phyloP scores from a whole-genome alignment of 1,140 invertebrate genomes.

The Mamestra configurata region DNA sequence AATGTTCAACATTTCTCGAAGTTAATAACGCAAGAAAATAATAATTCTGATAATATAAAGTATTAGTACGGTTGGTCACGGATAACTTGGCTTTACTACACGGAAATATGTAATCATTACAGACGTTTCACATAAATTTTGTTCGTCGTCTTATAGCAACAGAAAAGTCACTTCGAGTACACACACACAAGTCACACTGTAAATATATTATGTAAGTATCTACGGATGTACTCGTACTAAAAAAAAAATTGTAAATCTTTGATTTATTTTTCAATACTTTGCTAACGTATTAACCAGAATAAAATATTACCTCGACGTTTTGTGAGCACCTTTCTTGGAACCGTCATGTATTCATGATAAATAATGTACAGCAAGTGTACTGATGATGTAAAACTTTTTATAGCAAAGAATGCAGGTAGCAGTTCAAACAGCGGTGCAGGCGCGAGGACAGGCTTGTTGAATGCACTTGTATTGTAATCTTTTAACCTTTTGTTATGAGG shows the following conservation, averaged over 20 bases:
- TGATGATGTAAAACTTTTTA: not conserved
- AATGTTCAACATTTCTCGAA: not conserved
- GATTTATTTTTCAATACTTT: not conserved
- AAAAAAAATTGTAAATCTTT: no score
- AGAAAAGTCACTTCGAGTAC: no score
- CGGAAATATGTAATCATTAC: not conserved
- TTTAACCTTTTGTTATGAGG: not conserved
- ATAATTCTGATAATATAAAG: not conserved
- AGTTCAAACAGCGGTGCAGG: not conserved
- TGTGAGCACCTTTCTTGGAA: conserved; percentile 10
- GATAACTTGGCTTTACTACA: not conserved
- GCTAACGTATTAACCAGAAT: no score
- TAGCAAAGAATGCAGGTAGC: conserved; percentile 11
- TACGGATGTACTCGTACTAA: no score
- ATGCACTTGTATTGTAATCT: not conserved
- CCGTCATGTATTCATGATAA: not conserved
- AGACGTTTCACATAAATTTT: not conserved
- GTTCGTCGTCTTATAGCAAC: not conserved
- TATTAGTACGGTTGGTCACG: not conserved
- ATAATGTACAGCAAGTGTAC: not conserved
- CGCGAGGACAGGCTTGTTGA: not conserved
- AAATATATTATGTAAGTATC: no score
- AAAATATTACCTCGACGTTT: no score
- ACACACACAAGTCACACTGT: no score
- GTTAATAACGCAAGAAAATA: conserved; percentile 28